These are phyloP conservation scores for Sprattus sprattus DNA, from an alignment of 2,113 vertebrate genomes.

Conservation along the genomic window DNA sequence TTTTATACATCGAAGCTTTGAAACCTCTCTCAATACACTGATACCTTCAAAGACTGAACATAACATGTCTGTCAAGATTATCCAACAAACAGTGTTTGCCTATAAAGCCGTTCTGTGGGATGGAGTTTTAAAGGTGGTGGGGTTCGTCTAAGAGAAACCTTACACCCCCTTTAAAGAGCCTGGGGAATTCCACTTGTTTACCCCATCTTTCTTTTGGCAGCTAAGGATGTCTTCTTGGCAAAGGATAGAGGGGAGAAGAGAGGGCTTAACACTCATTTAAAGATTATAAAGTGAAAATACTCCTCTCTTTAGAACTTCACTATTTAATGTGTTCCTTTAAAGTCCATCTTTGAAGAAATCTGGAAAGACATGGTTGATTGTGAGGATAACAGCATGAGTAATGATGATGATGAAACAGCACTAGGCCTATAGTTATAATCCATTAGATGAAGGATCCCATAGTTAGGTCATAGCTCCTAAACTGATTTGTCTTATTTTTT, in stretches of 20 bases:
- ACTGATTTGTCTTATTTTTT: background rate
- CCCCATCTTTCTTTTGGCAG: background rate
- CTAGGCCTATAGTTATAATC: background rate
- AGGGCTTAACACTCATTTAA: constrained; percentile 10
- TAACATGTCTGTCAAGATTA: background rate
- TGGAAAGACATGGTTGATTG: background rate
- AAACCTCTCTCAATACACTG: background rate
- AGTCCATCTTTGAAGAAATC: background rate
- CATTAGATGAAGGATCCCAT: background rate
- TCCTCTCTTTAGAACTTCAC: background rate
- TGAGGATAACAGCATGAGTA: background rate
- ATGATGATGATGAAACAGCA: background rate
- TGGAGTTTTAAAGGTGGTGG: background rate
- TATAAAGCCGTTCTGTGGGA: background rate
- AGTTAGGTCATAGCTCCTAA: background rate
- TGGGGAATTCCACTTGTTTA: constrained; percentile 38
- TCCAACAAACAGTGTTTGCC: background rate
- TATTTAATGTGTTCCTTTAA: background rate
- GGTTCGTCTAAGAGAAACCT: constrained; percentile 32
- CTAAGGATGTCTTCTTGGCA: constrained; percentile 8
- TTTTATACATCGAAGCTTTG: background rate
- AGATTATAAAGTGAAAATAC: constrained; percentile 25
- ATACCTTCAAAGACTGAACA: background rate
- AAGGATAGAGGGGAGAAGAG: background rate
- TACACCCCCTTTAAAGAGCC: constrained; percentile 17